phyloP scores from a whole-genome alignment of 2,888 invertebrate genomes.

The Calephelis perditalis region DNA sequence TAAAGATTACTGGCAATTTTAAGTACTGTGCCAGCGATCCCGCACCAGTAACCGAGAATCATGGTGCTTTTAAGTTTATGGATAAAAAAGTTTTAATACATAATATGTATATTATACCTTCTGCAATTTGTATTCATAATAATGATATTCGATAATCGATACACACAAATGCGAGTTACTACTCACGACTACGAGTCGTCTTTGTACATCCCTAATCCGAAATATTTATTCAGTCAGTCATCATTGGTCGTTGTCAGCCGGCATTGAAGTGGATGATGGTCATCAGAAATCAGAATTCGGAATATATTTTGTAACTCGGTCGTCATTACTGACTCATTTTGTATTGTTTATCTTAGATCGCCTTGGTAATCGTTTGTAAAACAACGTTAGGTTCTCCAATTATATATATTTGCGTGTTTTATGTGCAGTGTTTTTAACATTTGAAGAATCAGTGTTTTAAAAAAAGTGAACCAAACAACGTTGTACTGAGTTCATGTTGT shows the following conservation, averaged over 20 bases:
- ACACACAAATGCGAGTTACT: no score
- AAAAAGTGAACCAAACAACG: slow-evolving; percentile 37
- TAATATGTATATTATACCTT: no score
- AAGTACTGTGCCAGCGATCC: no score
- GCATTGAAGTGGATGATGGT: not conserved
- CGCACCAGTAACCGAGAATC: no score
- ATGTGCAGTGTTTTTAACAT: slow-evolving; percentile 6
- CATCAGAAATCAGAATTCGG: not conserved
- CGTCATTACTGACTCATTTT: slow-evolving; percentile 5
- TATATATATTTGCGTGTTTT: not conserved
- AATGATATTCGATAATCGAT: slow-evolving; percentile 5
- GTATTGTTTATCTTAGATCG: slow-evolving; percentile 5
- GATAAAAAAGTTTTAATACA: no score
- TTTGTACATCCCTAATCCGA: not conserved
- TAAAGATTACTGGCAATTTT: no score
- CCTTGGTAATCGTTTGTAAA: not conserved
- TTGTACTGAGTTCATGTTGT: slow-evolving; percentile 51
- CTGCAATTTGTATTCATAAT: no score
- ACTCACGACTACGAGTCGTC: not conserved
- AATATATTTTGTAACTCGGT: not conserved
- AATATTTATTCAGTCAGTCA: slow-evolving; percentile 1
- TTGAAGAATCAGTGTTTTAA: slow-evolving; percentile 32
- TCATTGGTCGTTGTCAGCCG: not conserved
- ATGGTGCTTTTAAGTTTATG: no score
- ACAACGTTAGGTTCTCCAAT: slow-evolving; percentile 1